phyloP scores from a whole-genome alignment of 2,113 vertebrate genomes.

The Cebidichthys violaceus region DNA sequence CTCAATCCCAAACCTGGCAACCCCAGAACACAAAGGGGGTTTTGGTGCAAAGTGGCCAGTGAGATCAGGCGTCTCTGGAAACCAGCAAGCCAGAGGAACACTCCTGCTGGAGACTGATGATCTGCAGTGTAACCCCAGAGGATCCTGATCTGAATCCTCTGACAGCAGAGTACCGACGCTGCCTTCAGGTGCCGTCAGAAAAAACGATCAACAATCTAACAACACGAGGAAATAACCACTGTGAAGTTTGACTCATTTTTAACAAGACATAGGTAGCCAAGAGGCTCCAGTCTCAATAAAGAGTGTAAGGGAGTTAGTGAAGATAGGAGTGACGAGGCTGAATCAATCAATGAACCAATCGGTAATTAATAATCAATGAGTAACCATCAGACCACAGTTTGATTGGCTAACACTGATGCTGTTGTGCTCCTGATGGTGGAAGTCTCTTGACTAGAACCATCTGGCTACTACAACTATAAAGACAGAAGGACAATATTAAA shows the following conservation, averaged over 20 bases:
- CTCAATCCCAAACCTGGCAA: slow-evolving; percentile 46
- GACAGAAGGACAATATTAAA: too few species aligned
- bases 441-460: too few species aligned
- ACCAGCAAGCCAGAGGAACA: slow-evolving; percentile 22
- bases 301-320: too few species aligned
- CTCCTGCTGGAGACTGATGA: slow-evolving; percentile 22
- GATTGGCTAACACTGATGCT: not conserved
- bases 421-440: too few species aligned
- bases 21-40: not conserved
- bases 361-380: too few species aligned
- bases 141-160: not conserved
- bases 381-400: too few species aligned
- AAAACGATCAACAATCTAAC: not conserved
- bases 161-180: not conserved
- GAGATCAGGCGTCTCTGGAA: slow-evolving; percentile 22
- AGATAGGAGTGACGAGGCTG: too few species aligned
- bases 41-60: not conserved
- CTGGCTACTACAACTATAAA: too few species aligned
- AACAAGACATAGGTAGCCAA: too few species aligned
- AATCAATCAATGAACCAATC: too few species aligned
- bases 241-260: too few species aligned
- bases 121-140: not conserved
- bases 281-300: too few species aligned
- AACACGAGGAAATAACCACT: not conserved
- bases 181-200: not conserved